phyloP scores from a whole-genome alignment of 2,888 invertebrate species.

The Nephrotoma appendiculata region DNA sequence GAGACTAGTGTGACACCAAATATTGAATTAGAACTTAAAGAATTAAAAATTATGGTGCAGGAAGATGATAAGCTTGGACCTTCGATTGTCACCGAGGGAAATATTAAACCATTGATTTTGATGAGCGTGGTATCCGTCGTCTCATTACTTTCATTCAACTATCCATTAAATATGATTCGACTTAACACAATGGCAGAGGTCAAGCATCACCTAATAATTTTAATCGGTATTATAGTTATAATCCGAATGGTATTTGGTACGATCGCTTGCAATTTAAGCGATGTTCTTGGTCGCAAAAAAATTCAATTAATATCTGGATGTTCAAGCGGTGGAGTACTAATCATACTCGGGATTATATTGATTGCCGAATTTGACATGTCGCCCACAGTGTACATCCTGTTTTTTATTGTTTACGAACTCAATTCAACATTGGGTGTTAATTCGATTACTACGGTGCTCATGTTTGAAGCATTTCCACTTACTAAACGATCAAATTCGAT shows the following conservation, averaged over 20 bases:
- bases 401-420: neutral
- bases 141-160: neutral
- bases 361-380: neutral
- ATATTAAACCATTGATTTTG: conserved; percentile 6
- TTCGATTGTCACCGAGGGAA: conserved; percentile 1
- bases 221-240: neutral
- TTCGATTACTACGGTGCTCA: neutral
- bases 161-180: neutral
- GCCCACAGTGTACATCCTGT: neutral
- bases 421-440: neutral
- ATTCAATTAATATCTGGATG: neutral
- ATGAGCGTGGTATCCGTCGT: neutral
- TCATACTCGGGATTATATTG: neutral
- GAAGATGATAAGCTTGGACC: conserved; percentile 3
- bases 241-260: neutral
- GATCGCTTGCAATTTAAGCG: neutral
- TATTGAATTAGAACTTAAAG: conserved; percentile 7
- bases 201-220: neutral
- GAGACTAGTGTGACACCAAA: conserved; percentile 6
- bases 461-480: neutral
- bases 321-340: neutral
- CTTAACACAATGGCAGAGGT: neutral
- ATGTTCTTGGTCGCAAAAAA: neutral
- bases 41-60: conserved; percentile 7
- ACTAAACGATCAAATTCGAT: neutral